Evolutionary conservation across 2,888 invertebrate genomes (phyloP), one percentile per base, ranked within the genome.

Genomic region (Yponomeuta plumbellus): DNA sequence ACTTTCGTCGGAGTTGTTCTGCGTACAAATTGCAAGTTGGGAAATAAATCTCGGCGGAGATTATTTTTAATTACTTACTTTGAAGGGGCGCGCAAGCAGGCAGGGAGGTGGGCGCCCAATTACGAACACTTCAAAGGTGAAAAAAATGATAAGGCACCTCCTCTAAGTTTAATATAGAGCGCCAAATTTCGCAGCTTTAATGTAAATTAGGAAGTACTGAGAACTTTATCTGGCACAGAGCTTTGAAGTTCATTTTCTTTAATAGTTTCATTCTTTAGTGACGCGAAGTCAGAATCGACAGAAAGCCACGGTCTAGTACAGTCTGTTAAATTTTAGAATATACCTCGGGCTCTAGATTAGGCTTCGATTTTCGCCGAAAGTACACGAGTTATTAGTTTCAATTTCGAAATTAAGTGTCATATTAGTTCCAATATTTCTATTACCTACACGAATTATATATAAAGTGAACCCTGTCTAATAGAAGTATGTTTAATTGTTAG

Each of bases 31-130:
- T 52, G 44, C 63, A 70, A 70, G 66, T 70, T 69, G 67, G 68
- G 67, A 75, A 77, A 76, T 68, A 65, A 69, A 71, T 68, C 66
- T 64, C 56, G 61, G 66, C 64, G 65, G 52, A 67, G 70, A 75
- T 77, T 75, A 75, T 74, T 76, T 76, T 76, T 80, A 80, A 80
- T 80, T 76, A 75, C 74, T 72, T 68, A 34, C 34, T 66, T 65
- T 67, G 67, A 69, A 34, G 56, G 23, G 59, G 23, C 23, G 59
- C 21, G 13, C 13, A 17, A 17, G 44, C 17, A 3, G 17, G 44
- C 44, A 3, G 44, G 17, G 44, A 17, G 1, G 44, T 17, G 44
- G 23, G 59, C 23, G 26, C 34, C 66, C 77, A 74, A 73, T 77
- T 73, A 74, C 63, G 70, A 67, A 70, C 71, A 72, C 72, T 75